Evolutionary conservation across 2,113 vertebrate genomes (phyloP).

Genomic region (Sphaerodactylus townsendi): DNA sequence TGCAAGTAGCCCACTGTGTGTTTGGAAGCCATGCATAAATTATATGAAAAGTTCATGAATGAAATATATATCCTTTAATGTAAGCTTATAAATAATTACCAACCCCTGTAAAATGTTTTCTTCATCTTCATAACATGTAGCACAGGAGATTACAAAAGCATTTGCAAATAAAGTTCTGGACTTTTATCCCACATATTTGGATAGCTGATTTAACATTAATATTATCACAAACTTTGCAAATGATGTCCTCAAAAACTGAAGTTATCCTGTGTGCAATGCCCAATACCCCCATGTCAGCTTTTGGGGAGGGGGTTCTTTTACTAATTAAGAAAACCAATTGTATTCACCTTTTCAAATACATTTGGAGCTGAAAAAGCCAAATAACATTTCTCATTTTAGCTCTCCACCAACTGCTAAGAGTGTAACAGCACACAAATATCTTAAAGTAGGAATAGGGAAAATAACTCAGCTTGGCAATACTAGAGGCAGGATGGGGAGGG

Average conservation of each 20-base stretch:
- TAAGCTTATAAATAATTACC: conserved; percentile 9
- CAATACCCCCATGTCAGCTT: too few relatives aligned
- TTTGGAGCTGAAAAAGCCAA: too few relatives aligned
- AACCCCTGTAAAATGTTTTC: conserved; percentile 14
- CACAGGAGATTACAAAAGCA: not conserved
- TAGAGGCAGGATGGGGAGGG: too few relatives aligned
- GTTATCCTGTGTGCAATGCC: conserved; percentile 23
- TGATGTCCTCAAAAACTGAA: not conserved
- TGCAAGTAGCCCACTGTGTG: conserved; percentile 26
- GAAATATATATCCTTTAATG: not conserved
- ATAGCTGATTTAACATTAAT: conserved; percentile 2
- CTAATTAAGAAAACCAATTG: too few relatives aligned
- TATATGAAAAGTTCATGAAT: not conserved
- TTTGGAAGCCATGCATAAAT: conserved; percentile 1
- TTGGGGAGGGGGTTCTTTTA: too few relatives aligned
- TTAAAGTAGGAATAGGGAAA: too few relatives aligned
- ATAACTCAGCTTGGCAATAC: too few relatives aligned
- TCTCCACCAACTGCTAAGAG: too few relatives aligned
- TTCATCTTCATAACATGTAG: not conserved
- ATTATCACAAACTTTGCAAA: not conserved
- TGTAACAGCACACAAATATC: too few relatives aligned
- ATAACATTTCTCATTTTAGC: too few relatives aligned
- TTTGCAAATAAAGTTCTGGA: not conserved
- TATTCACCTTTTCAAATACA: too few relatives aligned
- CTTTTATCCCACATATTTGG: not conserved